Evolutionary conservation across 2,888 invertebrate genomes (phyloP).

Genomic region (Odontocerum albicorne): DNA sequence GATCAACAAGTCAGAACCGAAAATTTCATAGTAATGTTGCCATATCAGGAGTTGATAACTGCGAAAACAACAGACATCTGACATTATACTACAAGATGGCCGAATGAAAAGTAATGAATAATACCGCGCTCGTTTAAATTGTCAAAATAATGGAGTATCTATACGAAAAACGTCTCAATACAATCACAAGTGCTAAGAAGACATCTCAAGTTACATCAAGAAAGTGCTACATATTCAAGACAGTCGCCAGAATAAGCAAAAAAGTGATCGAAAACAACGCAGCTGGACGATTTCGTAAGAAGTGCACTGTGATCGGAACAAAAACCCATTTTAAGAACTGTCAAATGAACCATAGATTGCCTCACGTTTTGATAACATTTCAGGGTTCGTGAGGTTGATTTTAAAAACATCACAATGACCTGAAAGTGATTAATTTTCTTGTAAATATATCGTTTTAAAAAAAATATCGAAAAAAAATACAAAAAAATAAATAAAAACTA

Average conservation of each 20-base stretch:
- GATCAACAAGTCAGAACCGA: too few relatives aligned
- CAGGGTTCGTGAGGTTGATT: constrained; percentile 5
- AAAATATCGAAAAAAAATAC: constrained; percentile 8
- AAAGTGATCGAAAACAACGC: constrained; percentile 16
- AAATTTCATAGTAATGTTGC: too few relatives aligned
- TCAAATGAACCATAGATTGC: background rate
- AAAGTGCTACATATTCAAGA: constrained; percentile 9
- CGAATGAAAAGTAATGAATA: too few relatives aligned
- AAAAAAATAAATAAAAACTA: constrained; percentile 20
- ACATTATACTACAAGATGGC: too few relatives aligned
- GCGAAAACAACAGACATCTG: too few relatives aligned
- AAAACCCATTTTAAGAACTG: constrained; percentile 20
- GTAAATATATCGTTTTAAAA: constrained; percentile 10
- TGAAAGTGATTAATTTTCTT: background rate
- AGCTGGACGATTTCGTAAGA: constrained; percentile 27
- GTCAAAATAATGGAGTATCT: constrained; percentile 31
- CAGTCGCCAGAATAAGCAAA: constrained; percentile 4
- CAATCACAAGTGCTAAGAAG: constrained; percentile 5
- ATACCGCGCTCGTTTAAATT: too few relatives aligned
- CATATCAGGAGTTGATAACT: too few relatives aligned
- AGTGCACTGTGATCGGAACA: constrained; percentile 20
- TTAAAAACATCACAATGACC: constrained; percentile 17
- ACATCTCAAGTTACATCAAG: constrained; percentile 1
- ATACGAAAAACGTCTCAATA: constrained; percentile 18
- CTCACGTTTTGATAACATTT: constrained; percentile 1